Percentiles rank a stretch among this genome's conserved stretches.
phyloP scores from a whole-genome alignment of 1,140 invertebrate species.

The Plectrocnemia conspersa region DNA sequence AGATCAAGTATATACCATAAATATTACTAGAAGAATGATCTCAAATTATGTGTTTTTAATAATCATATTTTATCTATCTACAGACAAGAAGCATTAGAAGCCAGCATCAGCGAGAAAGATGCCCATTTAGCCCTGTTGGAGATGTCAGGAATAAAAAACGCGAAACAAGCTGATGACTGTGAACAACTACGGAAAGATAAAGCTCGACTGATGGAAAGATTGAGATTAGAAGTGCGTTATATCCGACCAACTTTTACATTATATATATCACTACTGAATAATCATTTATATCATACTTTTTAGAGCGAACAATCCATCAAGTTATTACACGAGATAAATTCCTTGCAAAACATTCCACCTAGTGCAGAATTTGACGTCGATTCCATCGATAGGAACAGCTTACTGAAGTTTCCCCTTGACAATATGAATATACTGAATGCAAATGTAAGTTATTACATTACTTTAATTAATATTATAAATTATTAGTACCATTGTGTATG shows the following conservation, averaged over 20 bases:
- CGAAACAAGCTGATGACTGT: conserved; percentile 57
- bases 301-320: conserved; percentile 25
- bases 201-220: conserved; percentile 58
- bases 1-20: conserved; percentile 10
- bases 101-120: conserved; percentile 81
- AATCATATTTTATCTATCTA: conserved; percentile 38
- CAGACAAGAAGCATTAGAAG: conserved; percentile 76
- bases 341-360: conserved; percentile 1
- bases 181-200: conserved; percentile 61
- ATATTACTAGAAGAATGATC: no score
- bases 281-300: conserved; percentile 3
- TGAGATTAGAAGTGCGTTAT: conserved; percentile 61
- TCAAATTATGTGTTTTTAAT: no score
- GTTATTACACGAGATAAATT: conserved; percentile 18
- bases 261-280: no score
- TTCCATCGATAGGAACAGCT: conserved; percentile 27
- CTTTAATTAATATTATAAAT: neutral
- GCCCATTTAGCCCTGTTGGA: conserved; percentile 78
- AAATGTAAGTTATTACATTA: conserved; percentile 25
- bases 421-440: conserved; percentile 16
- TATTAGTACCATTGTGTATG: no score
- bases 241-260: no score
- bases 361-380: neutral
- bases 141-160: conserved; percentile 66
- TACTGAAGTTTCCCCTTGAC: conserved; percentile 20